phyloP scores from a whole-genome alignment of 2,113 vertebrate genomes.

The Turnix velox region DNA sequence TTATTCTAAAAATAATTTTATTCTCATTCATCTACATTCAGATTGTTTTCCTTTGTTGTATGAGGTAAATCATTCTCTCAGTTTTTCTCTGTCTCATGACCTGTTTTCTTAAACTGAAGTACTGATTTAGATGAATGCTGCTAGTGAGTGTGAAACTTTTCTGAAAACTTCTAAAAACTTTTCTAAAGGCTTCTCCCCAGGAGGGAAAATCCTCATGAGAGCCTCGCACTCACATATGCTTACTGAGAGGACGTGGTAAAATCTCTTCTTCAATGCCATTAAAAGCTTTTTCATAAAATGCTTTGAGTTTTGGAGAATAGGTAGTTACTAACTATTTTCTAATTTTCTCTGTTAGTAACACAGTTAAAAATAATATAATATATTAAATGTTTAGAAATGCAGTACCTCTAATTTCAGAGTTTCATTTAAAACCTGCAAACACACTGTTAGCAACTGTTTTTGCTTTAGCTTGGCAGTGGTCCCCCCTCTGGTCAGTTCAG shows the following conservation, averaged over 20 bases:
- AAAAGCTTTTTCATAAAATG: neutral
- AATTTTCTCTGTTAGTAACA: neutral
- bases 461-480: neutral
- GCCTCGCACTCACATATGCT: neutral
- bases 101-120: neutral
- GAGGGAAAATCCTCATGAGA: neutral
- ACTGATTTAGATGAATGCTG: neutral
- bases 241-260: neutral
- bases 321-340: neutral
- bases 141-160: neutral
- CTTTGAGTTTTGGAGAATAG: neutral
- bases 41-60: neutral
- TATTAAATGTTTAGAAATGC: neutral
- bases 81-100: neutral
- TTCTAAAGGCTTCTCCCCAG: neutral
- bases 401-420: neutral
- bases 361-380: neutral
- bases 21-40: neutral
- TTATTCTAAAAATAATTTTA: conserved; percentile 19
- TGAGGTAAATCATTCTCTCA: neutral
- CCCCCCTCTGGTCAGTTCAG: neutral
- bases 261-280: neutral
- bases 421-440: neutral
- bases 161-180: neutral
- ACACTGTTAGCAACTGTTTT: neutral